Conservation (phyloP, 1,140 invertebrate genomes). For the Metaphire vulgaris region DNA sequence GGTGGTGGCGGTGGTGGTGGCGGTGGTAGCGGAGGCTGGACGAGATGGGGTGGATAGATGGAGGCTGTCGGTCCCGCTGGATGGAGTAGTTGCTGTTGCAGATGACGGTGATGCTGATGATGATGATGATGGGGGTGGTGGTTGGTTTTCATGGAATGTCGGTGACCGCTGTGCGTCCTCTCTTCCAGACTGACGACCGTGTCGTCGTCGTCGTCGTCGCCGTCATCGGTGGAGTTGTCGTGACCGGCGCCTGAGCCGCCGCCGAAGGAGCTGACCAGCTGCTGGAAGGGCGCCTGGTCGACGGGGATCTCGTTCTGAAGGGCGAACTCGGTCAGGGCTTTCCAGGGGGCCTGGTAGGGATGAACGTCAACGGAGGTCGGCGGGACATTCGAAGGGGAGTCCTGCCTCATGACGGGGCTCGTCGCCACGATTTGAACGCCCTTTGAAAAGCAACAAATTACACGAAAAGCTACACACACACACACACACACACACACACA, state of each 20-base stretch:
- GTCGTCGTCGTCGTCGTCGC: conserved; percentile 40
- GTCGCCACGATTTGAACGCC: conserved; percentile 94
- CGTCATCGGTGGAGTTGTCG: conserved; percentile 41
- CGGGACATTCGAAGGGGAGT: conserved; percentile 59
- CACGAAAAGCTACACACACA: no score
- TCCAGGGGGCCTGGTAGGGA: conserved; percentile 92
- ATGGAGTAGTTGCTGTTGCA: no score
- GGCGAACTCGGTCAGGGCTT: conserved; percentile 88
- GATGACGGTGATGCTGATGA: no score
- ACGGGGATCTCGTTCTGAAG: conserved; percentile 47
- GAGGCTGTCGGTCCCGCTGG: no score
- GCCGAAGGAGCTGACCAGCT: conserved; percentile 68
- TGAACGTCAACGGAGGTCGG: conserved; percentile 69
- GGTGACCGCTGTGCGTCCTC: conserved; percentile 29
- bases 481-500: no score
- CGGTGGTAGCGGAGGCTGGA: conserved; percentile 4
- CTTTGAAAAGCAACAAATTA: no score
- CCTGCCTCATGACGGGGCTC: conserved; percentile 83
- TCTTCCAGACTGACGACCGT: conserved; percentile 27
- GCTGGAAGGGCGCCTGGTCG: conserved; percentile 86
- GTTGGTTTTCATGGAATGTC: no score
- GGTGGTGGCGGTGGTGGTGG: conserved; percentile 6
- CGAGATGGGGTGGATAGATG: neutral
- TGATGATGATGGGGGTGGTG: no score
- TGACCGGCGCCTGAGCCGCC: conserved; percentile 30